Evolutionary conservation across 2,113 vertebrate species (phyloP).

Genomic region (Gallinago undulata): DNA sequence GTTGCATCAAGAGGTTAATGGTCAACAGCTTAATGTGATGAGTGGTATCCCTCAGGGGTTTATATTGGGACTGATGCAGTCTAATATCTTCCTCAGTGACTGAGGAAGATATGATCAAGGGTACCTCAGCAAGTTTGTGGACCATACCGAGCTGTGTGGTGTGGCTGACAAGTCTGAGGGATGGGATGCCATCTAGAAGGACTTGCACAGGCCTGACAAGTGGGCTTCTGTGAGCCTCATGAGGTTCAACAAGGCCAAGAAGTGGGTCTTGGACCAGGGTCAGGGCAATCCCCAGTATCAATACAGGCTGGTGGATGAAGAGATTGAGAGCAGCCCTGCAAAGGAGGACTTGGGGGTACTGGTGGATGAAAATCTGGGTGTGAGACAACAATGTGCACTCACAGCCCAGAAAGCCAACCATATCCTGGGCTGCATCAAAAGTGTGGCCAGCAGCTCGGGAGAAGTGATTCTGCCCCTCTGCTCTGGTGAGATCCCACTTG

Average conservation of each 20-base stretch:
- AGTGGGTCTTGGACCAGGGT: not conserved
- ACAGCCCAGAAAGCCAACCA: not conserved
- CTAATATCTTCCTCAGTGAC: not conserved
- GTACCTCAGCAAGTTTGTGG: not conserved
- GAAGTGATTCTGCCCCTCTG: not conserved
- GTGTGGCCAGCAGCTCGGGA: not conserved
- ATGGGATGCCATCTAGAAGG: not conserved
- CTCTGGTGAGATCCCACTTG: too few relatives aligned
- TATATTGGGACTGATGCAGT: not conserved
- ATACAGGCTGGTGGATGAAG: not conserved
- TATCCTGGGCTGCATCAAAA: not conserved
- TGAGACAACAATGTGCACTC: rapidly evolving
- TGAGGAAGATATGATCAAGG: not conserved
- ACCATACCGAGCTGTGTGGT: not conserved
- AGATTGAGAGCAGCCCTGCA: not conserved
- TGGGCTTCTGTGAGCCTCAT: too few relatives aligned
- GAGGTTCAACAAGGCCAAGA: not conserved
- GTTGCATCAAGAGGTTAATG: not conserved
- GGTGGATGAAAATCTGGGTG: not conserved
- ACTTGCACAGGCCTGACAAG: not conserved
- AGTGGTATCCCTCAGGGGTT: not conserved
- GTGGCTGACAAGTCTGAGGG: not conserved
- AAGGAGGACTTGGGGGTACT: not conserved
- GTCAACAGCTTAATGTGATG: not conserved
- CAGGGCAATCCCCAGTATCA: not conserved